These are phyloP conservation scores for Hydropotes inermis DNA, from an alignment of 2,113 vertebrate species.

Conservation along the genomic window DNA sequence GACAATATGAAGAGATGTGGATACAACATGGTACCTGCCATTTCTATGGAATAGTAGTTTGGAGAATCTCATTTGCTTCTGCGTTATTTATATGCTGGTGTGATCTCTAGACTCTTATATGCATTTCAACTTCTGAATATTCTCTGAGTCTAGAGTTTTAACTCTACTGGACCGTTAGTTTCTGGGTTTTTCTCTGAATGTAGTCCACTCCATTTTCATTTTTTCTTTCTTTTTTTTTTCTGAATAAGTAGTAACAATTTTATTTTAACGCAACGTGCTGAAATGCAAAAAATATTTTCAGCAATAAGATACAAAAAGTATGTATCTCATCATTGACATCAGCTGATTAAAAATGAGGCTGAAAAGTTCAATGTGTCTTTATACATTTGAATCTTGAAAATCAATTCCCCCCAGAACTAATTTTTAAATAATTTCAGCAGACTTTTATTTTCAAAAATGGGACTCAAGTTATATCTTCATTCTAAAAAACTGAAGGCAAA, in stretches of 20 bases:
- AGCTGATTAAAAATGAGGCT: conserved; percentile 83
- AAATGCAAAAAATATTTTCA: conserved; percentile 88
- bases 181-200: not conserved
- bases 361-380: conserved; percentile 82
- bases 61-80: not conserved
- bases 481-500: too few species aligned
- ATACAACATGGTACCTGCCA: not conserved
- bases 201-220: not conserved
- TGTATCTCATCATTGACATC: conserved; percentile 85
- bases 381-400: conserved; percentile 77
- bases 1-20: not conserved
- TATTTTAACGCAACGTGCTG: conserved; percentile 87
- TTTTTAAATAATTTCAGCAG: conserved; percentile 79
- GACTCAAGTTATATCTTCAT: too few species aligned
- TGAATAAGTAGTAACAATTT: conserved; percentile 87
- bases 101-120: not conserved
- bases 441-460: conserved; percentile 80
- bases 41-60: not conserved
- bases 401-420: conserved; percentile 76
- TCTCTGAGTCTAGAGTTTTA: not conserved
- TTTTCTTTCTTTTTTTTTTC: too few species aligned
- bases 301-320: conserved; percentile 88
- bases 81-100: not conserved
- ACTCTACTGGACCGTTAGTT: not conserved
- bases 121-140: not conserved